Base-by-base conservation (phyloP, 2,888 invertebrate genomes). In the Rotaria sp. region DNA sequence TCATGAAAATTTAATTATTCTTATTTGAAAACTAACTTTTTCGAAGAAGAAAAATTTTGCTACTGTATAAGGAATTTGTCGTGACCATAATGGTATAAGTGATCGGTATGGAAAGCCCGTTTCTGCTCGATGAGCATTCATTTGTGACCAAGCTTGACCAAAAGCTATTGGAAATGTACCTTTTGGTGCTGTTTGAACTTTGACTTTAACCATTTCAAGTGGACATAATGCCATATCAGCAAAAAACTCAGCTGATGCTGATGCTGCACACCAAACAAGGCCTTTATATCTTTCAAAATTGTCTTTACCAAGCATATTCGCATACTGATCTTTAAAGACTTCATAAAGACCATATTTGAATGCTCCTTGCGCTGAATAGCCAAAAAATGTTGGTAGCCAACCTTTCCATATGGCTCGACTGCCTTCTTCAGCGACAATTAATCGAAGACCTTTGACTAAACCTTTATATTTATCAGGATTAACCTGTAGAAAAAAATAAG, bases 61-160 rank as follows among this genome's bases (percentile, higher is more conserved):
- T n/a, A 80, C 80, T 8, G 80, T 80, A n/a, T 80, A 80, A n/a
- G 80, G 80, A n/a, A 80, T n/a, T 80, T 80, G 80, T 80, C 80
- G 80, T 45, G 80, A 80, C 80, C 80, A 80, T 26, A 80, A 45
- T 80, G 80, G 80, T 80, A 80, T 45, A 45, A 80, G 45, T n/a
- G 80, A 80, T 41, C 80, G 80, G 15, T 80, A 80, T 41, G 80
- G 80, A 80, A 80, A 80, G 45, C 80, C 80, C n/a, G 80, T 80
- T 45, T 80, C 80, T n/a, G 26, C 80, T n/a, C 41, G 41, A 5
- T 80, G 15, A 38, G 45, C 45, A 45, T 26, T 80, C 80, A 80
- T 80, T 80, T 80, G 80, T 11, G 80, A 80, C 80, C 80, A 80
- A 45, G 80, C 80, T 45, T 4, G 80, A 45, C 80, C 80, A 45